phyloP scores from a whole-genome alignment of 2,888 invertebrate genomes.

The Zelleria hepariella region DNA sequence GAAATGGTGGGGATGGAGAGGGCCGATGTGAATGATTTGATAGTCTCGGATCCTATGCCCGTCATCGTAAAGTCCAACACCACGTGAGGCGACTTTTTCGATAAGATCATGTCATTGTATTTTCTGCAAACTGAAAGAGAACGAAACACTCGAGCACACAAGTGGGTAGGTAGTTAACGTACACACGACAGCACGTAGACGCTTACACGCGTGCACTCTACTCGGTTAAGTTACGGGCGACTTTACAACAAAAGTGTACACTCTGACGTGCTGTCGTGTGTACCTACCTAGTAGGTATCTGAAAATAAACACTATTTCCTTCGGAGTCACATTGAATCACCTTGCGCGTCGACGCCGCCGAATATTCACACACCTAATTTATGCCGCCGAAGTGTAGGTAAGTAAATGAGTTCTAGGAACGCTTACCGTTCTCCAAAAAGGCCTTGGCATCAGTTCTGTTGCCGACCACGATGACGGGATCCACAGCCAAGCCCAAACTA shows the following conservation, averaged over 20 bases:
- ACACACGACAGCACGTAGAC: no score
- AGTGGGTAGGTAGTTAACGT: no score
- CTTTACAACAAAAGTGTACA: no score
- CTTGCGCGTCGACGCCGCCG: background rate
- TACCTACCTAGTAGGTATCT: no score
- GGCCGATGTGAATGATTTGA: slow-evolving; percentile 86
- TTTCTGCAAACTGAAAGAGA: slow-evolving; percentile 76
- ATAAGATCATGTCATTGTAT: slow-evolving; percentile 76
- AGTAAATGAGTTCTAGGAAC: background rate
- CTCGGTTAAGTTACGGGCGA: no score
- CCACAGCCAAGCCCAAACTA: slow-evolving; percentile 75
- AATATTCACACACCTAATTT: background rate
- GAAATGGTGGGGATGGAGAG: slow-evolving; percentile 86
- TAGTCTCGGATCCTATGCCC: slow-evolving; percentile 86
- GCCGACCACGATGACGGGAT: slow-evolving; percentile 75
- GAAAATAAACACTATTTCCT: background rate
- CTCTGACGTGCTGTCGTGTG: no score
- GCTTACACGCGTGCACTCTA: no score
- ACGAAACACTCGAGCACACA: background rate
- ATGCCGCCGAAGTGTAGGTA: background rate
- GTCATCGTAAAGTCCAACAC: slow-evolving; percentile 87
- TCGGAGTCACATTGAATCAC: background rate
- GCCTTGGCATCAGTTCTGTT: slow-evolving; percentile 81
- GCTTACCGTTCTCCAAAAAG: slow-evolving; percentile 78
- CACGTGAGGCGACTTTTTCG: slow-evolving; percentile 80